These are phyloP conservation scores for Hippocampus barbouri DNA, from an alignment of 2,113 vertebrate species.

Conservation along the genomic window DNA sequence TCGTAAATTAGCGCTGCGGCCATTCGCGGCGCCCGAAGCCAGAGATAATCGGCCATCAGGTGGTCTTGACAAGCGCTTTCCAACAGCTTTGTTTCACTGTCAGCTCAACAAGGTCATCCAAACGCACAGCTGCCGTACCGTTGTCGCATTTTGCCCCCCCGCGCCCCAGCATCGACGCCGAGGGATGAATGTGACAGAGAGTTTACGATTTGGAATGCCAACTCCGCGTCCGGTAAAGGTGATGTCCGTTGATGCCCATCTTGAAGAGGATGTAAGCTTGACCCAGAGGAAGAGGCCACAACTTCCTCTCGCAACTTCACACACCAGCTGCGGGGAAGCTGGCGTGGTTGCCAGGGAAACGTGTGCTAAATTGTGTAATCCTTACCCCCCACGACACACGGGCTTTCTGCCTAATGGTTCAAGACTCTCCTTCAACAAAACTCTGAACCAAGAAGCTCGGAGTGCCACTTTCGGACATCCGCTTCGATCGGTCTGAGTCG, in stretches of 20 bases:
- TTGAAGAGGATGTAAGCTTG: slow-evolving; percentile 47
- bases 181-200: neutral
- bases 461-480: slow-evolving; percentile 12
- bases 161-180: neutral
- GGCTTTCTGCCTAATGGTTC: slow-evolving; percentile 27
- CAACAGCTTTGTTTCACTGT: slow-evolving; percentile 49
- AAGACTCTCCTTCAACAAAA: slow-evolving; percentile 18
- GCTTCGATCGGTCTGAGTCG: neutral
- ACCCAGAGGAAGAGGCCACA: slow-evolving; percentile 44
- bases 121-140: slow-evolving; percentile 29
- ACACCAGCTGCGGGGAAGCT: slow-evolving; percentile 51
- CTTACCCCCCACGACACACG: slow-evolving; percentile 1
- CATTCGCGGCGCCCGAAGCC: neutral
- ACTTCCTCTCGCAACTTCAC: slow-evolving; percentile 43
- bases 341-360: slow-evolving; percentile 2
- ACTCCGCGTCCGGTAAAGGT: neutral
- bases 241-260: neutral
- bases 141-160: slow-evolving; percentile 1
- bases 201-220: neutral
- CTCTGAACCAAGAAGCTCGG: neutral
- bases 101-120: slow-evolving; percentile 28
- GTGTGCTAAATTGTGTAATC: slow-evolving; percentile 20
- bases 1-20: neutral
- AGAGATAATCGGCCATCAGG: slow-evolving; percentile 32
- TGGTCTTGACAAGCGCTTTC: slow-evolving; percentile 49